Evolutionary conservation across 1,140 invertebrate genomes (phyloP), one percentile per base, ranked within the genome.

Genomic region (Popillia japonica): DNA sequence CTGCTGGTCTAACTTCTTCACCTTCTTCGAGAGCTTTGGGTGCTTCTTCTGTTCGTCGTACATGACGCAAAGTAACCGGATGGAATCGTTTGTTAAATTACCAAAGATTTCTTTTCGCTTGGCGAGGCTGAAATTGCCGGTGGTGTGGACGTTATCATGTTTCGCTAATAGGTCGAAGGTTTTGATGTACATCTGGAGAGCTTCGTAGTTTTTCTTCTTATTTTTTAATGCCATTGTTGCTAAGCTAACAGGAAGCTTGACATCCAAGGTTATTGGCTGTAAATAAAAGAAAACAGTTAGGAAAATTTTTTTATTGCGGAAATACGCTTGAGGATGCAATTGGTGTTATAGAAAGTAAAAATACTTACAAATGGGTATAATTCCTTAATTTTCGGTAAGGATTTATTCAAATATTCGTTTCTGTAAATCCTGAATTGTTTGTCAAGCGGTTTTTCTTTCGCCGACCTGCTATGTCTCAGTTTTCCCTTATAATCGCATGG

Each of bases 341-440:
- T n/a, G n/a, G 27, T 34, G 17, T 17, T 55, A 14, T 6, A 17
- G 17, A 55, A 55, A 55, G 6, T 14, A 27, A 34, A 68, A 68
- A 68, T 68, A 68, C 61, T 68, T 68, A 68, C 61, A 68, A 68
- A 23, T 10, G 6, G 0, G 61, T 68, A 68, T 68, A 68, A 68
- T 68, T 23, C 61, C 27, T 17, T 9, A 7, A 68, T 68, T 68
- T 22, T 23, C 14, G 61, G 61, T 10, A 11, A 10, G 17, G 22
- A 68, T 34, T 22, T 23, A 20, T 23, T 17, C 20, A 14, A 14
- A 22, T 68, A 68, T 23, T 68, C 61, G 22, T 68, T 23, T 27
- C 22, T 17, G 61, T 22, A 68, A 6, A 68, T 23, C 14, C 14
- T 68, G 22, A 68, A 68, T 22, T 68, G 61, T 34, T 68, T 34